Evolutionary conservation across 2,797 vertebrate genomes (phyloP), one percentile per base, ranked within the genome.

Genomic region (Mormyrops boulengeri): DNA sequence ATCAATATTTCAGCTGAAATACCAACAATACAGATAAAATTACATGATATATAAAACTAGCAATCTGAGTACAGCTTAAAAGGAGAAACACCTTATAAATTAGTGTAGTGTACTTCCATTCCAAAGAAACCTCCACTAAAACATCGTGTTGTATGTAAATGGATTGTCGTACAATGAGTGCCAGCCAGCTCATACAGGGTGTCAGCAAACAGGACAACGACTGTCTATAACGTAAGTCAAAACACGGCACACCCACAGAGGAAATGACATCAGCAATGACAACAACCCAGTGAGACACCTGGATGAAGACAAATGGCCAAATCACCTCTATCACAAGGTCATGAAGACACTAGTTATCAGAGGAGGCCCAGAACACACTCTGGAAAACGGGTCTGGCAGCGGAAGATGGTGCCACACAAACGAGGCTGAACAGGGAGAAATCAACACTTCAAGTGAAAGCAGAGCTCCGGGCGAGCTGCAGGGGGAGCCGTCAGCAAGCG

Each of bases 391-490:
- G 62, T 2, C 44, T 52, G 47, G 4, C 73, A 84, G 73, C 12
- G 53, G 52, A 53, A 49, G 38, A 44, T 94, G 96, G 95, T 94
- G 91, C 94, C 96, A 97, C 97, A 96, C 96, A 96, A 97, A 97
- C 97, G 97, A 97, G 96, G 96, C 96, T 96, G 96, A 97, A 96
- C 97, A 96, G 96, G 96, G 96, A 95, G 96, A 97, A 97, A 97
- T 96, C 96, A 97, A 95, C 94, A 95, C 96, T 97, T 97, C 97
- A 94, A 97, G 97, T 97, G 96, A 97, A 97, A 98, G 97, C 95
- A 94, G 95, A 97, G 98, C 97, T 99, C 91, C 95, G 95, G 96
- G 97, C 95, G 91, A 97, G 97, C 97, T 98, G 96, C 96, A 97
- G 98, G 97, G 97, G 95, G 38, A n/a, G 96, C 92, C 95, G 96